Evolutionary conservation across 2,797 vertebrate genomes (phyloP), one percentile per base, ranked within the genome.

Genomic region (Melanotaenia pygmaea): DNA sequence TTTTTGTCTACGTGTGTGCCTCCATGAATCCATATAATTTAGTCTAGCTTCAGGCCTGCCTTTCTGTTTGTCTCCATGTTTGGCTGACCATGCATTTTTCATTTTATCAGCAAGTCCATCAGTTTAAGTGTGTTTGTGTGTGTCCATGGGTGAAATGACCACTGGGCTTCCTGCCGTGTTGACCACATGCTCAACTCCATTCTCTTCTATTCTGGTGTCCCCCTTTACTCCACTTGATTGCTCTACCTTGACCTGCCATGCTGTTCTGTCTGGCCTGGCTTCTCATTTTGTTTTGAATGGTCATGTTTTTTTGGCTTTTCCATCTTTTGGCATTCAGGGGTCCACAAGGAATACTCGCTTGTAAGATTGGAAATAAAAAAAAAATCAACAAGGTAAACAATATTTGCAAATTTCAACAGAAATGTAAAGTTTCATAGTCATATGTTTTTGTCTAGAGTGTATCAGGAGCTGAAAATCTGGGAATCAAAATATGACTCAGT

Each of bases 71-170:
- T 82, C 80, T 86, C 70, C 79, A 80, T 86, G 88, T 89, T 84
- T 88, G 83, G 71, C 67, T 83, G 81, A 85, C 76, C 81, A 75
- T 82, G 82, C 88, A 85, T 84, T 70, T 73, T 83, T 82, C 80
- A 77, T 85, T 79, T 77, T 81, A 88, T 88, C 86, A 76, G 76
- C 67, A 65, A 40, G 59, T 64, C 77, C 66, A 80, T 84, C 81
- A 86, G 60, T 82, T 62, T 64, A 61, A 77, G 62, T 80, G 76
- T 79, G 74, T 81, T 64, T 84, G 77, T 88, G 86, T 88, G 83
- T 89, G 83, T 89, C 86, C 86, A 89, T 88, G 90, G 88, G 81
- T 91, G 89, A 92, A 92, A 91, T 92, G 86, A 84, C 88, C 86
- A 86, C 76, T 76, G 77, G 79, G 82, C 67, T 79, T 89, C 87